Base-by-base conservation (phyloP, 2,888 invertebrate species). In the Trilocha varians region DNA sequence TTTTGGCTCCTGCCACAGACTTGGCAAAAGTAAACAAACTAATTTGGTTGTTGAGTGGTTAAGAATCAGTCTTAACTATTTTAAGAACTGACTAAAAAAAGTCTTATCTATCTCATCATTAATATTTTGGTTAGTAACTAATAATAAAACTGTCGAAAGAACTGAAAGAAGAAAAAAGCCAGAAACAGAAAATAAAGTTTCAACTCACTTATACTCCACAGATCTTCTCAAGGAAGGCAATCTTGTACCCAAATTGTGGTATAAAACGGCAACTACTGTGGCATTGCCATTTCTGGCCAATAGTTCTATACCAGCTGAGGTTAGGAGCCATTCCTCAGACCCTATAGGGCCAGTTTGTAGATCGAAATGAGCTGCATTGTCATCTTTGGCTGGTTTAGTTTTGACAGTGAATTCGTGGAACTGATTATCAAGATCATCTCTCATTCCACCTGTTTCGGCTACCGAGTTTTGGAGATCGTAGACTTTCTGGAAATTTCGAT, bases 201-300 rank as follows among this genome's bases (percentile, higher is more conserved):
- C 16, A 41, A 82, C 89, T 87, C 75, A 91, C 91, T 88, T 88
- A 49, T 88, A 83, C 61, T 90, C 88, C 47, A 89, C 87, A 41
- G 78, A 78, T 48, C 88, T 84, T 39, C 89, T 88, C 42, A 91
- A 70, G 0, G 86, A 87, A 0, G 91, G 91, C 46, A 91, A 72
- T 53, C 90, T 89, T 3, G 86, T 76, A 5, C 89, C 88, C 43
- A 92, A 69, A 55, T 91, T 90, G 54, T 88, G 88, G 63, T 91
- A 93, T 49, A 89, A 82, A 5, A 90, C 84, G 14, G 88, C 87
- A 8, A 88, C 83, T 1, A 83, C 68, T 0, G 80, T 69, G 3
- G 68, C 67, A 32, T 78, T 79, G 2, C 66, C 70, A n/a, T 55
- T 63, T 34, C 65, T 63, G 1, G 65, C 66, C 1, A 63, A 45